phyloP scores from a whole-genome alignment of 2,888 invertebrate genomes.

The Cyrtodaria siliqua region DNA sequence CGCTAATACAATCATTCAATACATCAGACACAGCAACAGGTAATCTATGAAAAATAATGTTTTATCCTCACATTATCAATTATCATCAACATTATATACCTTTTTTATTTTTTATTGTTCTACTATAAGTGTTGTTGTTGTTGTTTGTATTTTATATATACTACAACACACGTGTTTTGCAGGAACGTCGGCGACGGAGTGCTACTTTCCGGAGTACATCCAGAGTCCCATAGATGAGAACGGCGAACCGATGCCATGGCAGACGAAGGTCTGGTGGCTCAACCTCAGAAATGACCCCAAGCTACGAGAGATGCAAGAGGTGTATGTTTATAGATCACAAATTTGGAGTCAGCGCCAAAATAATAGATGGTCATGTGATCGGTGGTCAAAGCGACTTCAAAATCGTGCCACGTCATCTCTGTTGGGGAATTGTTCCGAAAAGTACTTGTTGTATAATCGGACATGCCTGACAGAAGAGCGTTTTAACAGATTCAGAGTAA shows the following conservation, averaged over 20 bases:
- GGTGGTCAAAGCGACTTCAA: constrained; percentile 55
- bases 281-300: constrained; percentile 74
- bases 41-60: no score
- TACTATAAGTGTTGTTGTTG: no score
- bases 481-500: constrained; percentile 70
- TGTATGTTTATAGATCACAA: constrained; percentile 66
- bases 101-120: no score
- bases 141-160: no score
- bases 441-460: constrained; percentile 73
- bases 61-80: no score
- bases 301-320: constrained; percentile 75
- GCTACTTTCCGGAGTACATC: constrained; percentile 75
- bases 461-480: constrained; percentile 73
- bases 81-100: no score
- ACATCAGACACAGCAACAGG: no score
- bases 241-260: constrained; percentile 74
- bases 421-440: constrained; percentile 69
- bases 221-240: constrained; percentile 70
- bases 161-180: no score
- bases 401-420: constrained; percentile 60
- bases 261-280: constrained; percentile 77
- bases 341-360: constrained; percentile 75
- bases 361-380: constrained; percentile 70
- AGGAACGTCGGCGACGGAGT: constrained; percentile 28
- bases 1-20: no score